Evolutionary conservation across 2,888 invertebrate genomes (phyloP), one percentile per base, ranked within the genome.

Genomic region (Diaperis boleti): DNA sequence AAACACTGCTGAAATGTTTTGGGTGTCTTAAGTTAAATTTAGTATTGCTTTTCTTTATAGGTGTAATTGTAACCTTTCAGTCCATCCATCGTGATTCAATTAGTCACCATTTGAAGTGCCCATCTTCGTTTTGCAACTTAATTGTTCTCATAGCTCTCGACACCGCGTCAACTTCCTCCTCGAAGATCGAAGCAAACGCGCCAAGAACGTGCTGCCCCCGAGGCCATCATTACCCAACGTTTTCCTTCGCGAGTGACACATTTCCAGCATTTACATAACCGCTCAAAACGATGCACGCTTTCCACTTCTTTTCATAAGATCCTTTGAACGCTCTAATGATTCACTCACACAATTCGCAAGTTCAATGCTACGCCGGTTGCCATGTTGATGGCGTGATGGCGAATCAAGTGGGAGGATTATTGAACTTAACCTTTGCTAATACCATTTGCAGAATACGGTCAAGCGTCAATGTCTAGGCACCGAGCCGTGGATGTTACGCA

Each of bases 371-470:
- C 18, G 47, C 31, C 39, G n/a, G n/a, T n/a, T n/a, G 39, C 39
- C 39, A 39, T 39, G 39, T 15, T 39, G n/a, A n/a, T n/a, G 14
- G 18, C 35, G 49, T 49, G 49, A 49, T 49, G 31, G 33, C 35
- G 29, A 47, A 49, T 15, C 26, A 22, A 17, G 59, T 59, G 50
- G 59, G 59, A 59, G 47, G 57, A 47, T 47, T 37, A 44, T 50
- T 59, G 59, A 59, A 59, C 59, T 59, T 59, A 20, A 59, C 59
- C 59, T 59, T 35, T 50, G 31, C 41, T 41, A 59, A 57, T 47
- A 47, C 33, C 57, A 57, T 20, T 57, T 47, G 45, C 45, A 57
- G 44, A 57, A 44, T 57, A 37, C 47, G 57, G 57, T 57, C 57
- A 57, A 57, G 57, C 57, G 57, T 20, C 57, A 57, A 57, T 57